Base-by-base conservation (phyloP, 64 coral and sea anemone species). In the Orbicella faveolata region DNA sequence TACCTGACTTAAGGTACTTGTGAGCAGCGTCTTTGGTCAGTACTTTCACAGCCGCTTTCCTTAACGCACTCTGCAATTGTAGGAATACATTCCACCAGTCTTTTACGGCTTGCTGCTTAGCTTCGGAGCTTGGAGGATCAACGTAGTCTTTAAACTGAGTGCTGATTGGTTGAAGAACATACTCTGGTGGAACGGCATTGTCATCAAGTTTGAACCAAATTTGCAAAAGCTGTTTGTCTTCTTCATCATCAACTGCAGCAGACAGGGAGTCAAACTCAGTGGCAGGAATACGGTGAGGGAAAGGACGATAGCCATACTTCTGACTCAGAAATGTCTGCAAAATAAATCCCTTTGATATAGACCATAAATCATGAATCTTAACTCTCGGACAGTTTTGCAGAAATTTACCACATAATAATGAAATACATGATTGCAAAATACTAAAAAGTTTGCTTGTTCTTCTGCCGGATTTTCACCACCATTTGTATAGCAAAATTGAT, bases 151-250 rank as follows among this genome's bases (percentile, higher is more conserved):
- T 77, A 70, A 88, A 94, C 51, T 94, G 88, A 16, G 68, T 88
- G 78, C 86, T 96, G 79, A 96, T 94, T 88, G 95, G 95, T 63
- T 96, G 95, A 44, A 96, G 85, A 21, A 94, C 83, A 66, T 96
- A 94, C 55, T 94, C 88, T 20, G 92, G 80, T 35, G 95, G 92
- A 6, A 94, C 64, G 23, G 95, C 92, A 67, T 96, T 96, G 36
- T 84, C 67, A 54, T 96, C 95, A 26, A 33, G 85, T 41, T 90
- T 90, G 77, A 93, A 96, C 95, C 95, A 96, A 14, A 75, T 68
- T 17, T 87, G 57, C 21, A 96, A 30, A 13, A 96, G 78, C 21
- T 88, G 78, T 88, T 83, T 94, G 53, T 96, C 83, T 10, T 76
- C 76, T 6, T 89, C 18, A 92, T 97, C 89, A 37, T 97, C 95